Conservation (phyloP, 2,113 vertebrate species). For the western clawed frog (Xenopus tropicalis) region UCB_Xtro_10.0 CM004449.2:99306001-99306500, state of each 20-base stretch:
- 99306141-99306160: too few species aligned
- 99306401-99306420: constrained; percentile 9
- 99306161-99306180: too few species aligned
- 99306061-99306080: too few species aligned
- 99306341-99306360: constrained; percentile 36
- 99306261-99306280: not conserved
- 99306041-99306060: too few species aligned
- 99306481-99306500: not conserved
- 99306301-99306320: constrained; percentile 18
- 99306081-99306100: too few species aligned
- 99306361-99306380: constrained; percentile 18
- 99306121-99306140: too few species aligned
- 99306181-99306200: too few species aligned
- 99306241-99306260: not conserved
- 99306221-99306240: too few species aligned
- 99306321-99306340: constrained; percentile 25
- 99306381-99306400: not conserved
- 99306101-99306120: too few species aligned
- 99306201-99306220: too few species aligned
- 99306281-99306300: constrained; percentile 4
- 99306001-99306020: too few species aligned
- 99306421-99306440: not conserved
- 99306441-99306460: not conserved
- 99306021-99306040: too few species aligned
- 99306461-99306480: constrained; percentile 14